phyloP scores from a whole-genome alignment of 1,140 invertebrate species.

The Lethrus apterus region DNA sequence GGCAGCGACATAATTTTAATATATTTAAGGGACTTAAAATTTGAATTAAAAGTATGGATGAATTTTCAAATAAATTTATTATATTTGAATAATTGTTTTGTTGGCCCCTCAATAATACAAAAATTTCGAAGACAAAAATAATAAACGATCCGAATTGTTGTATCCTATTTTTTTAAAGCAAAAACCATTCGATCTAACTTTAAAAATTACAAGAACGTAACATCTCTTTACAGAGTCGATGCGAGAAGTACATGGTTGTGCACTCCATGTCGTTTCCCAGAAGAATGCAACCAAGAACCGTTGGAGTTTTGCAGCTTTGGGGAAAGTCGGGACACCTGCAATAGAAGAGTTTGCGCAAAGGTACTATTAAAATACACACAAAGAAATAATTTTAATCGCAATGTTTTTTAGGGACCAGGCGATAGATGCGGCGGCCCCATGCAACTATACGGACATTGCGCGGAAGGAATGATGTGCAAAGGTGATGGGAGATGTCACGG shows the following conservation, averaged over 20 bases:
- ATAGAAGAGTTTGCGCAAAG: conserved; percentile 34
- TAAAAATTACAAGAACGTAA: too few species aligned
- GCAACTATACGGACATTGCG: conserved; percentile 43
- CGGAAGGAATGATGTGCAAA: conserved; percentile 47
- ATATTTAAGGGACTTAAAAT: too few species aligned
- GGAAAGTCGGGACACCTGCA: conserved; percentile 32
- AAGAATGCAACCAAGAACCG: conserved; percentile 34
- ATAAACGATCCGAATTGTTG: too few species aligned
- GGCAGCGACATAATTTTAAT: too few species aligned
- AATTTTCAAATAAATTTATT: too few species aligned
- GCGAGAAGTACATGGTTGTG: conserved; percentile 17
- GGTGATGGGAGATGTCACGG: conserved; percentile 43
- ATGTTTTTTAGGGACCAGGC: conserved; percentile 43
- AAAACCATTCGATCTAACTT: too few species aligned
- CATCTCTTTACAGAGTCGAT: conserved; percentile 16
- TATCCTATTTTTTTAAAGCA: too few species aligned
- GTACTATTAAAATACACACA: conserved; percentile 21
- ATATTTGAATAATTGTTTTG: too few species aligned
- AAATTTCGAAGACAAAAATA: too few species aligned
- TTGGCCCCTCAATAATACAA: too few species aligned
- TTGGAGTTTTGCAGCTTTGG: conserved; percentile 29
- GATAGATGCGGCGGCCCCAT: conserved; percentile 44
- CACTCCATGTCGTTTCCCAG: conserved; percentile 15
- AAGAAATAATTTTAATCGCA: not conserved
- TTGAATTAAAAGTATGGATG: too few species aligned